phyloP scores from a whole-genome alignment of 2,113 vertebrate genomes.

The Pelobates fuscus region DNA sequence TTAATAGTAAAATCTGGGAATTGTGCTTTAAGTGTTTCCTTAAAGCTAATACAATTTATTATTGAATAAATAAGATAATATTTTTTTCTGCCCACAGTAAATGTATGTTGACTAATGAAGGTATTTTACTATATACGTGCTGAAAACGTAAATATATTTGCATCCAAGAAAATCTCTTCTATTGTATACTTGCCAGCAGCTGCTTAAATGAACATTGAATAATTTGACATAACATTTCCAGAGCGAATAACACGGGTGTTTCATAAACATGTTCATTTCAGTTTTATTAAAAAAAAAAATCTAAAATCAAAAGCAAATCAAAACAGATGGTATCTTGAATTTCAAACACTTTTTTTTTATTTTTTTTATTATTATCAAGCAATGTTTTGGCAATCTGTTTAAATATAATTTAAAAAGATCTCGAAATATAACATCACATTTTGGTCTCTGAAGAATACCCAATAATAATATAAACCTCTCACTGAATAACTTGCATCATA shows the following conservation, averaged over 20 bases:
- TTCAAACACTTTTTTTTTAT: slow-evolving; percentile 2
- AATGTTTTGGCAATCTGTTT: background rate
- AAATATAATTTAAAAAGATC: background rate
- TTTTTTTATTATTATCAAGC: background rate
- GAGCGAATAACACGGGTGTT: background rate
- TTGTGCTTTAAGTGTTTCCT: too few relatives aligned
- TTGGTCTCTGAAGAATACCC: background rate
- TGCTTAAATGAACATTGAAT: background rate
- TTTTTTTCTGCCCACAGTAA: too few relatives aligned
- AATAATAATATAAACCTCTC: background rate
- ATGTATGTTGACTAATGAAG: too few relatives aligned
- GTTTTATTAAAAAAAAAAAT: background rate
- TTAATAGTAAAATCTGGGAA: too few relatives aligned
- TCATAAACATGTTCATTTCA: background rate
- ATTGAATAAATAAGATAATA: too few relatives aligned
- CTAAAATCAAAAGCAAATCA: background rate
- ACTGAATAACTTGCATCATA: too few relatives aligned
- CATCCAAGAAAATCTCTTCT: too few relatives aligned
- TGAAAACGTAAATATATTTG: too few relatives aligned
- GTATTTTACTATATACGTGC: too few relatives aligned
- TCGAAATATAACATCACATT: background rate
- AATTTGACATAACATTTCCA: background rate
- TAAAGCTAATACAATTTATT: too few relatives aligned
- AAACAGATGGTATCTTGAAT: background rate
- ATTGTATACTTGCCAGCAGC: background rate